phyloP scores from a whole-genome alignment of 2,113 vertebrate genomes.

The Phaethon lepturus region DNA sequence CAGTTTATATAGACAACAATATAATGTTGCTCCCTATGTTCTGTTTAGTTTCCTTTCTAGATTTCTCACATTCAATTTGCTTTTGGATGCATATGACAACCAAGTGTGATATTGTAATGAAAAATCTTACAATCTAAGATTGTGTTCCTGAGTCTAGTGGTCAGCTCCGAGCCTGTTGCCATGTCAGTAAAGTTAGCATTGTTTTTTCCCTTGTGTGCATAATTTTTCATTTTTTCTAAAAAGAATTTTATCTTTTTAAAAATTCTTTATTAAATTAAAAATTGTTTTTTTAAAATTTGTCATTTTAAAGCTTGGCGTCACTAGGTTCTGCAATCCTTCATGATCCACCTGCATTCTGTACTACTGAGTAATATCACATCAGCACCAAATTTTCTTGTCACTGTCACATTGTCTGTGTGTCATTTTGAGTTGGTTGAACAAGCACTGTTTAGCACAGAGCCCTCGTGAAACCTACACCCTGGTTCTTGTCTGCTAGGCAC shows the following conservation, averaged over 20 bases:
- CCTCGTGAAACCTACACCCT: neutral
- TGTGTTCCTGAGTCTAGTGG: neutral
- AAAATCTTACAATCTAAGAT: neutral
- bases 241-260: neutral
- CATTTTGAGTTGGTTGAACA: neutral
- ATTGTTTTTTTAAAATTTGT: no score
- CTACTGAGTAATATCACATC: neutral
- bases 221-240: neutral
- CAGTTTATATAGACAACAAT: neutral
- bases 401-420: neutral
- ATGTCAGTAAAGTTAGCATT: neutral
- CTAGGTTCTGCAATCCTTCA: neutral
- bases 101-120: neutral
- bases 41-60: neutral
- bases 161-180: neutral
- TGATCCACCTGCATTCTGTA: neutral
- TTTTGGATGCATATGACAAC: neutral
- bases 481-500: conserved; percentile 6
- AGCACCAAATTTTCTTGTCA: neutral
- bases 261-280: no score
- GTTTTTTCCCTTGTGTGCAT: neutral
- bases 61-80: neutral
- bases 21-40: neutral
- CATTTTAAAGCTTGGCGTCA: neutral
- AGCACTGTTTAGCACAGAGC: neutral